A percentile compares a stretch with the other conserved stretches of the same genome.
These are phyloP conservation scores for Cryptotis parvus DNA, from an alignment of 2,113 vertebrate species.

Conservation along the genomic window DNA sequence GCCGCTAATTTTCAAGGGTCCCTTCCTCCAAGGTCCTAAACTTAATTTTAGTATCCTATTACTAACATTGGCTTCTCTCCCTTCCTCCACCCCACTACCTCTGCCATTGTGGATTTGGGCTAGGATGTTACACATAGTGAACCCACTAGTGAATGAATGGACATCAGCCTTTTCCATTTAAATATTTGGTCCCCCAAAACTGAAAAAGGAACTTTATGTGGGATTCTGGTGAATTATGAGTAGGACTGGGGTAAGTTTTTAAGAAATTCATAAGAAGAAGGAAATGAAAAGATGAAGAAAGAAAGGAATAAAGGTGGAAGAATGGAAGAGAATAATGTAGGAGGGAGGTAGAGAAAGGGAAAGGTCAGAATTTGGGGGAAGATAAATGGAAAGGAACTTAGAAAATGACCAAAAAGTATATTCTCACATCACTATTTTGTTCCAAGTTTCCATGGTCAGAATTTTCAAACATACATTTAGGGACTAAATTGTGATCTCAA, in stretches of 20 bases:
- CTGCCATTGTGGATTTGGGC: neutral
- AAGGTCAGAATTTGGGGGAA: neutral
- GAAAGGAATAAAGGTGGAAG: neutral
- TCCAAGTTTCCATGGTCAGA: neutral
- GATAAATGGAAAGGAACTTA: neutral
- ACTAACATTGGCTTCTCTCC: neutral
- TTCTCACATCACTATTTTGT: neutral
- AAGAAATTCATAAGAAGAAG: neutral
- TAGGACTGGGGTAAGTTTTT: neutral
- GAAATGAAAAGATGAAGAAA: neutral
- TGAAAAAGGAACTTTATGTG: no score
- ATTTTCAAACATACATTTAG: neutral
- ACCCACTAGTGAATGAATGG: neutral
- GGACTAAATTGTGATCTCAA: neutral
- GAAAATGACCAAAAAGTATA: neutral
- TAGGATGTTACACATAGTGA: neutral
- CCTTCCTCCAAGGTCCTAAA: conserved; percentile 50
- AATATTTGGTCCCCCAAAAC: neutral
- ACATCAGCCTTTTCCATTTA: neutral
- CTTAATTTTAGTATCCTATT: conserved; percentile 35
- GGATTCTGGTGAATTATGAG: neutral
- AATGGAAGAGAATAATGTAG: neutral
- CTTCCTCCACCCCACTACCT: rapidly evolving
- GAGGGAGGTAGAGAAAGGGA: neutral
- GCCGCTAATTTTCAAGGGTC: conserved; percentile 4